Evolutionary conservation across 2,113 vertebrate species (phyloP), one percentile per base, ranked within the genome.

Genomic region (Neogale vison): DNA sequence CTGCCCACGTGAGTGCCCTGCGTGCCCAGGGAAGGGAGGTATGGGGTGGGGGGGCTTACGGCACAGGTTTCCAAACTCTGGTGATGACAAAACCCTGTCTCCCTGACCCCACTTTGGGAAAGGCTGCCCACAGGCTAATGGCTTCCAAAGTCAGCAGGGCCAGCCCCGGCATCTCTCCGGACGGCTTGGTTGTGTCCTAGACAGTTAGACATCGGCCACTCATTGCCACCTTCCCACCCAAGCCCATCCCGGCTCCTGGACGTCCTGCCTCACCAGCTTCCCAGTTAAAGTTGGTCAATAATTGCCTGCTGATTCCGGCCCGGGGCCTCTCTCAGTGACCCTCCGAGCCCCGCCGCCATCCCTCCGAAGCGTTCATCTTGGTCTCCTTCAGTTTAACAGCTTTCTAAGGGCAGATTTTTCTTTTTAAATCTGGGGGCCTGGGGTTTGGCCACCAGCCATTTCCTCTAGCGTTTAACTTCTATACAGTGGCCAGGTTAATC

Each of bases 281-380:
- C 15, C 63, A 23, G 42, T 24, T 17, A n/a, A 29, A 7, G 36
- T 24, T 18, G 39, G 31, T 12, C 31, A 12, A 0, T 15, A 3
- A 36, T 21, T 2, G 3, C 39, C 90, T 52, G 18, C 36, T 1
- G 6, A 8, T 21, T 24, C 21, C 17, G 88, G 45, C 74, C 61
- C 55, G 8, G 0, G 34, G n/a, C 0, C 3, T 21, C 12, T 55
- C n/a, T 14, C 34, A 34, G 6, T 8, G 76, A 17, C 39, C 39
- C 85, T 26, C 39, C 17, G 4, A 1, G 65, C 34, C 24, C 36
- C 0, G 4, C 50, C 9, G 1, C 55, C 39, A 15, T n/a, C 39
- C 45, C 71, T 52, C 52, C 11, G 21, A 23, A 10, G 14, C 3
- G 0, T 9, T 20, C 29, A 10, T 7, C 52, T 34, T 42, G 4